phyloP scores from a whole-genome alignment of 2,113 vertebrate species.

The Tachysurus fulvidraco region DNA sequence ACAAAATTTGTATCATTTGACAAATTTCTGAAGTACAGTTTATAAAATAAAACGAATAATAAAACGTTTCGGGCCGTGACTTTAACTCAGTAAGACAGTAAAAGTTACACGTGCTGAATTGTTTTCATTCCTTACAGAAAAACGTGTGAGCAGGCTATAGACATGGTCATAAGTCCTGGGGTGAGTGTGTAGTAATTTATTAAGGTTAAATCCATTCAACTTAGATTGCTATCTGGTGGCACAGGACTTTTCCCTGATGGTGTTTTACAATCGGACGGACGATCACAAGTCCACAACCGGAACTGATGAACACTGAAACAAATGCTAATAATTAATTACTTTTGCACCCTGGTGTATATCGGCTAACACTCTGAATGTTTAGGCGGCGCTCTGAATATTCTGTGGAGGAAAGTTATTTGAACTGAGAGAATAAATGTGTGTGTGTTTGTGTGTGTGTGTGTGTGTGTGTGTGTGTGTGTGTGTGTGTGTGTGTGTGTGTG shows the following conservation, averaged over 20 bases:
- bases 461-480: background rate
- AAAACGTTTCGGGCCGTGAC: background rate
- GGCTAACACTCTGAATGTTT: background rate
- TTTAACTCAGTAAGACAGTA: background rate
- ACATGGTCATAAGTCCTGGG: background rate
- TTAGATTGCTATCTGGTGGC: background rate
- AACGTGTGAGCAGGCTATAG: background rate
- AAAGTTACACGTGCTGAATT: background rate
- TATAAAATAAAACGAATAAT: background rate
- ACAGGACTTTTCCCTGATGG: background rate
- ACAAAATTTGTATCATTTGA: background rate
- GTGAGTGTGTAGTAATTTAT: background rate
- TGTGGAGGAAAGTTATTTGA: background rate
- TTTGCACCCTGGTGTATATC: background rate
- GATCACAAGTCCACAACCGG: background rate
- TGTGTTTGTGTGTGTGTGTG: background rate
- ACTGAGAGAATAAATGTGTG: background rate
- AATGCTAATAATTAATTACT: conserved; percentile 19
- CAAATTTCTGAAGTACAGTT: background rate
- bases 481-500: background rate
- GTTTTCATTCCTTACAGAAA: background rate
- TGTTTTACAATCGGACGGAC: background rate
- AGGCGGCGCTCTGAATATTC: background rate
- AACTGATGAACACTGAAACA: conserved; percentile 6
- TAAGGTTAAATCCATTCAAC: background rate